Percentiles rank a stretch among this genome's conserved stretches.
Evolutionary conservation across 2,888 invertebrate genomes (phyloP).

Genomic region (Morpho helenor): DNA sequence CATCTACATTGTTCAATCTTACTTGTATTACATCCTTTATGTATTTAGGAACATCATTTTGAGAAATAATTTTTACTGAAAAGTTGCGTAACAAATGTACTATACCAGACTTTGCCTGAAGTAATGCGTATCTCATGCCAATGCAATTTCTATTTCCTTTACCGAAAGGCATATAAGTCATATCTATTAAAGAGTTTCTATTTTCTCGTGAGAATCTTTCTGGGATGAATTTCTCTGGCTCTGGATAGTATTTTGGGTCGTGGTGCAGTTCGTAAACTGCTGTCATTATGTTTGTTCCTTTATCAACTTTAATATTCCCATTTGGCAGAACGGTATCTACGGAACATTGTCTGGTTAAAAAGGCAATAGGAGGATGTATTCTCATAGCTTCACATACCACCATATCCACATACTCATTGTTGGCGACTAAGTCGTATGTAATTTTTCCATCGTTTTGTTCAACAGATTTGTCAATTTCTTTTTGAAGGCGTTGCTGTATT

Average conservation of each 20-base stretch:
- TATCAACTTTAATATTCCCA: constrained; percentile 48
- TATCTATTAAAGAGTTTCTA: constrained; percentile 37
- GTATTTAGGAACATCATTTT: constrained; percentile 20
- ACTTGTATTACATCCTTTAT: constrained; percentile 41
- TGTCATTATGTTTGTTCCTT: constrained; percentile 44
- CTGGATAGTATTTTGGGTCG: constrained; percentile 56
- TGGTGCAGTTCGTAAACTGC: constrained; percentile 55
- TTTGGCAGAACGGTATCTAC: constrained; percentile 46
- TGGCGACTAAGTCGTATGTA: constrained; percentile 40
- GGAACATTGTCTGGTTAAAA: constrained; percentile 39
- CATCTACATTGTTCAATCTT: constrained; percentile 38
- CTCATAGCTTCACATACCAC: constrained; percentile 46
- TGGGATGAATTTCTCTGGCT: constrained; percentile 66
- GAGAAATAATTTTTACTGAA: constrained; percentile 22
- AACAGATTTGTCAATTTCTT: constrained; percentile 48
- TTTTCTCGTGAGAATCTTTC: constrained; percentile 44
- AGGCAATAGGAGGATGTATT: constrained; percentile 48
- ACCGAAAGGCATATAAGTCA: constrained; percentile 62
- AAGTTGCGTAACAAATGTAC: constrained; percentile 29
- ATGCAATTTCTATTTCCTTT: constrained; percentile 50
- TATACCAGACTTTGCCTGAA: constrained; percentile 39
- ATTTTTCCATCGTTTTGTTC: constrained; percentile 36
- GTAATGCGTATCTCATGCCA: constrained; percentile 29
- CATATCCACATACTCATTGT: constrained; percentile 51
- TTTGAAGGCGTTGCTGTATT: constrained; percentile 42